Conservation (phyloP, 2,113 vertebrate genomes). For the Silurus glanis region DNA sequence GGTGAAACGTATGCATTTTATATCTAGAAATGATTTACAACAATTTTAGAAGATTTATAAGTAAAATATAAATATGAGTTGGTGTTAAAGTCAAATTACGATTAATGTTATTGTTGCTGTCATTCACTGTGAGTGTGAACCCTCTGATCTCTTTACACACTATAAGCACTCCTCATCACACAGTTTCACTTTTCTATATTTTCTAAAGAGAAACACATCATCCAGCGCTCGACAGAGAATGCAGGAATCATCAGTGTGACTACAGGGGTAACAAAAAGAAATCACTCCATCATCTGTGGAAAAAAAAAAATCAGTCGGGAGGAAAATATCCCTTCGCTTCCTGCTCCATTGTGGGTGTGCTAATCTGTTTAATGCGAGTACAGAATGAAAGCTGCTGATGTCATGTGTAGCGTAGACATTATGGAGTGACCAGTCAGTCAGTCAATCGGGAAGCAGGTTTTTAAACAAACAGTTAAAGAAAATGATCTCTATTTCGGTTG, state of each 20-base stretch:
- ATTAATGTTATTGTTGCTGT: background rate
- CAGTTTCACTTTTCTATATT: background rate
- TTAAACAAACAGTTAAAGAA: background rate
- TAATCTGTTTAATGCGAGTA: background rate
- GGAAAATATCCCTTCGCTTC: background rate
- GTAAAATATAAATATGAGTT: too few species aligned
- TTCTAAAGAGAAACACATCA: background rate
- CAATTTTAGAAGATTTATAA: too few species aligned
- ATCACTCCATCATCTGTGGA: background rate
- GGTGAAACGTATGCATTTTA: too few species aligned
- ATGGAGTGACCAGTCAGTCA: background rate
- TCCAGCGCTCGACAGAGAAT: background rate
- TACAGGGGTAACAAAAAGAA: background rate
- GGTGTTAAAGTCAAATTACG: too few species aligned
- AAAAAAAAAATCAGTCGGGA: background rate
- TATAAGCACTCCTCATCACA: background rate
- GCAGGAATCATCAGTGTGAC: background rate
- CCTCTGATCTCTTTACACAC: background rate
- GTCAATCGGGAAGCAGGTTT: background rate
- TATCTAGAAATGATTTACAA: too few species aligned
- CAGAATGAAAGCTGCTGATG: background rate
- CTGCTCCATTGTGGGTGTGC: background rate
- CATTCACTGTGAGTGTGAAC: background rate
- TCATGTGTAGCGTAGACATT: background rate
- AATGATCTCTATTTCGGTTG: background rate